These are phyloP conservation scores for Austrofundulus limnaeus DNA, from an alignment of 2,113 vertebrate species.

Conservation along the genomic window DNA sequence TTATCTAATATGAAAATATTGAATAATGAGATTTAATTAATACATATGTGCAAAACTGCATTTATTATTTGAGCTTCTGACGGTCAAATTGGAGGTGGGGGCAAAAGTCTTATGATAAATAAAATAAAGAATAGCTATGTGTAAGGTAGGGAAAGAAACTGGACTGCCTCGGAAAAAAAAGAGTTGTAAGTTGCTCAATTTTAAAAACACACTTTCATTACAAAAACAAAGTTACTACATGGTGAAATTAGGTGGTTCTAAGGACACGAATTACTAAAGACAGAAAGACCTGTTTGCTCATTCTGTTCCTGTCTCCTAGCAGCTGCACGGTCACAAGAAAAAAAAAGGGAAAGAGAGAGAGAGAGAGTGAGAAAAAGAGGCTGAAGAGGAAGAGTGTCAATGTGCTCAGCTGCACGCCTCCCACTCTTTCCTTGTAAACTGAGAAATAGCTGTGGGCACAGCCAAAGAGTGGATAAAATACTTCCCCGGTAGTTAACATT, in stretches of 20 bases:
- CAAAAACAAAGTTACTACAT: not conserved
- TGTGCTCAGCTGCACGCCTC: constrained; percentile 70
- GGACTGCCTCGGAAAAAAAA: constrained; percentile 18
- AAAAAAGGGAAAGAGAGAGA: constrained; percentile 28
- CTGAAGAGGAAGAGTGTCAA: constrained; percentile 56
- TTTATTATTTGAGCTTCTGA: too few relatives aligned
- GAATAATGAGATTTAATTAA: too few relatives aligned
- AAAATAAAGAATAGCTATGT: constrained; percentile 7
- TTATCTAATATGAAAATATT: too few relatives aligned
- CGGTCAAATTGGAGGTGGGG: too few relatives aligned
- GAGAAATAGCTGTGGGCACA: constrained; percentile 61
- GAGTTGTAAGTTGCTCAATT: constrained; percentile 24
- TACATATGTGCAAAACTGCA: too few relatives aligned
- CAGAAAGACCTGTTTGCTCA: constrained; percentile 67
- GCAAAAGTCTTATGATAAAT: too few relatives aligned
- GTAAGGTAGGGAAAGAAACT: constrained; percentile 20
- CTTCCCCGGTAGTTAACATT: constrained; percentile 59
- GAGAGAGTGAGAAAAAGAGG: constrained; percentile 31
- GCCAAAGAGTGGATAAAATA: constrained; percentile 44
- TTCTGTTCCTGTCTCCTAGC: constrained; percentile 71
- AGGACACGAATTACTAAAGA: constrained; percentile 32
- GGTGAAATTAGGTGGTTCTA: constrained; percentile 34
- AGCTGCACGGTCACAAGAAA: constrained; percentile 61
- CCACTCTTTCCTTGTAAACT: constrained; percentile 70
- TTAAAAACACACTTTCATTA: constrained; percentile 35